A percentile compares a stretch with the other conserved stretches of the same genome.
Conservation (phyloP, 2,888 invertebrate genomes). For the Nomada fucata region DNA sequence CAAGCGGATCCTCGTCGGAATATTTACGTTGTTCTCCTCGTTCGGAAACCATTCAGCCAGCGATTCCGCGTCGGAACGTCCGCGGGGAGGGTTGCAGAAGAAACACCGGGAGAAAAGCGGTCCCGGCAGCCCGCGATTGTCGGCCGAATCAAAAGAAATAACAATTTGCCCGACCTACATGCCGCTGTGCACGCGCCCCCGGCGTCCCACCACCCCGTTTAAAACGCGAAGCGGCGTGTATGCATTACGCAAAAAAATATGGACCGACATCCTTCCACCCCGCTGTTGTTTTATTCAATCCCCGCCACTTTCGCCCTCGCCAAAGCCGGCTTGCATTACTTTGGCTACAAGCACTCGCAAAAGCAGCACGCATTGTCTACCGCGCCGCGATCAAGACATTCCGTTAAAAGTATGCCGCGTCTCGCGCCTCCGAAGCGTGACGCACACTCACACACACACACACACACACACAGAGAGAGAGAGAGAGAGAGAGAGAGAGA, state of each 20-base stretch:
- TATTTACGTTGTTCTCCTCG: not conserved
- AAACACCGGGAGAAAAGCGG: not conserved
- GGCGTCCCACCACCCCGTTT: constrained; percentile 3
- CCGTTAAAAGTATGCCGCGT: constrained; percentile 59
- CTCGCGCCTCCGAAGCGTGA: constrained; percentile 1
- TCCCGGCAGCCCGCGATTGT: constrained; percentile 30
- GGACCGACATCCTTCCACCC: constrained; percentile 7
- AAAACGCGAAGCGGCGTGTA: not conserved
- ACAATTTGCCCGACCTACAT: constrained; percentile 68
- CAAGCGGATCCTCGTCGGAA: not conserved
- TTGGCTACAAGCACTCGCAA: constrained; percentile 30
- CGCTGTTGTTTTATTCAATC: constrained; percentile 61
- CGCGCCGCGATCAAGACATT: constrained; percentile 53
- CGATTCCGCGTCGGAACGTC: not conserved
- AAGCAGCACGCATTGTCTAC: constrained; percentile 30
- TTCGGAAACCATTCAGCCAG: constrained; percentile 4
- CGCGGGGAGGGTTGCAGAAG: not conserved
- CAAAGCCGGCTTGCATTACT: constrained; percentile 43
- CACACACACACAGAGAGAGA: no score
- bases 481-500: no score
- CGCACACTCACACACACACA: no score
- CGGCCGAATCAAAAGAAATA: constrained; percentile 57
- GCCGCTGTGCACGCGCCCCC: constrained; percentile 13
- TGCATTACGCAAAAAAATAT: constrained; percentile 54
- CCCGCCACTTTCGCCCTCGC: constrained; percentile 48